Conservation (phyloP, 2,113 vertebrate species). For the Peromyscus maniculatus region DNA sequence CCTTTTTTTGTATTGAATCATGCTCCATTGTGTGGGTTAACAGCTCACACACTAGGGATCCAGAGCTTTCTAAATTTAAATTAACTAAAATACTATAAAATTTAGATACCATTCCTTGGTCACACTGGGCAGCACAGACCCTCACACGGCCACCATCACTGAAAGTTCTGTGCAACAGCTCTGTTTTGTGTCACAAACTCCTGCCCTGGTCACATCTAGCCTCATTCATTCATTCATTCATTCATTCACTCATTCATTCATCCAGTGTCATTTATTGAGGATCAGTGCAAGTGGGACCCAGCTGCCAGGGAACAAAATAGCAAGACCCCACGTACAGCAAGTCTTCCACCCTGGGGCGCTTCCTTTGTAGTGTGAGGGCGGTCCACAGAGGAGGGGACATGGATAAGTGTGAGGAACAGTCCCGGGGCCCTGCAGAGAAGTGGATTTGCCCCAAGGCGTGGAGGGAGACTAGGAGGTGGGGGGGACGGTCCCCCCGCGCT, state of each 20-base stretch:
- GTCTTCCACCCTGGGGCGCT: too few species aligned
- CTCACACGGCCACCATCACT: fast-evolving
- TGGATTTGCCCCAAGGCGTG: neutral
- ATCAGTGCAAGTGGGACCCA: neutral
- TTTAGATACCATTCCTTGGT: neutral
- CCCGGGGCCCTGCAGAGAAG: neutral
- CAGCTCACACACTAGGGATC: too few species aligned
- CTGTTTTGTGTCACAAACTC: neutral
- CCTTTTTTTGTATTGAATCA: neutral
- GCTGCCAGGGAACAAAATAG: neutral
- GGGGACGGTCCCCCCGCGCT: neutral
- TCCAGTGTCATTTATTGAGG: neutral
- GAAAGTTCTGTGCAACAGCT: fast-evolving
- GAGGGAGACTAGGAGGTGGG: neutral
- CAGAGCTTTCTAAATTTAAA: neutral
- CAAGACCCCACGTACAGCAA: fast-evolving
- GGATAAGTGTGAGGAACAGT: neutral
- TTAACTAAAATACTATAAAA: neutral
- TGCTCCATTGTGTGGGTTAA: fast-evolving
- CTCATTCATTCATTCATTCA: neutral
- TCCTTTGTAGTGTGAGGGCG: fast-evolving
- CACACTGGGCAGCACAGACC: fast-evolving
- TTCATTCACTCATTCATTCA: neutral
- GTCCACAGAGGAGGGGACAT: fast-evolving
- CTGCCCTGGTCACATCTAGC: neutral